Evolutionary conservation across 2,113 vertebrate genomes (phyloP), one percentile per base, ranked within the genome.

Genomic region (Globicephala melas): DNA sequence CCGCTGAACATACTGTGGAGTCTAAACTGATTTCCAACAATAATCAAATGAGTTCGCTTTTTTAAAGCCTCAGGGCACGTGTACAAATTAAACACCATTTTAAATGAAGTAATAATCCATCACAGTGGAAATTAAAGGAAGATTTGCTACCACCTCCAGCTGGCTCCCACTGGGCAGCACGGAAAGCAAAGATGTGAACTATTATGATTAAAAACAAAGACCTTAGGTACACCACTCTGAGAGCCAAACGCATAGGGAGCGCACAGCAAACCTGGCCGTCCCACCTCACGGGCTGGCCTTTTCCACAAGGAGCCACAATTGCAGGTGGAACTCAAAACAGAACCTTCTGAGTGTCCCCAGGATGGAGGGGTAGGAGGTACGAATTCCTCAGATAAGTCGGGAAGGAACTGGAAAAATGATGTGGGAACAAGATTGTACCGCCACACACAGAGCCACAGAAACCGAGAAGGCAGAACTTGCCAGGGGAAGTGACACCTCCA

Each of bases 141-240:
- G 94, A 97, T 91, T 89, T 96, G 87, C 93, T 95, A 81, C 82
- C 44, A 80, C 36, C 63, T 77, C 36, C 71, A 83, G 68, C 85
- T 89, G 81, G 80, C 23, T 97, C 71, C 83, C 1, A 62, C 82
- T 65, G 90, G 53, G n/a, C 68, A 63, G 62, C 53, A 67, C 3
- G 53, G 73, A 81, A 97, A 95, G 77, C 74, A 94, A 94, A 94
- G 77, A 95, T 86, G 86, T 90, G 73, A 94, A 91, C 65, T 94
- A 90, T 97, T 96, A 86, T 95, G 82, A 96, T 77, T 97, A 73
- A 98, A 97, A 98, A 96, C 90, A 97, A 96, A 97, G 77, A 93
- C 76, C 68, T 84, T 18, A 5, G 44, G 44, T 76, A 62, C 1
- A 31, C 21, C 58, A 71, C 23, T n/a, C 65, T 1, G 14, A 77